These are phyloP conservation scores for Batillaria attramentaria DNA, from an alignment of 1,140 invertebrate species.

Conservation along the genomic window DNA sequence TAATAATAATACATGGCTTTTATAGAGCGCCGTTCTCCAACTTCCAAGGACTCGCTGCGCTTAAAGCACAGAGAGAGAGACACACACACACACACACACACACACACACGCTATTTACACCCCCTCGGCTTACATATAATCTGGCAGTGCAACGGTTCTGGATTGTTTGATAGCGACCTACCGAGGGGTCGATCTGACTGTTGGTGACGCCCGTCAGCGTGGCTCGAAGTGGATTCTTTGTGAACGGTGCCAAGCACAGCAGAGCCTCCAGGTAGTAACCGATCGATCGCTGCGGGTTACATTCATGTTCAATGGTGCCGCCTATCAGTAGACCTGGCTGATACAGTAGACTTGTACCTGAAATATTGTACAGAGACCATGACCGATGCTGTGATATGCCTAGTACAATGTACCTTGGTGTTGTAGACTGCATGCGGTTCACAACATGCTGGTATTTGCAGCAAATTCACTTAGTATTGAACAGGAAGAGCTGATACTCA, in stretches of 20 bases:
- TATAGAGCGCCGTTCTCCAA: too few species aligned
- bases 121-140: too few species aligned
- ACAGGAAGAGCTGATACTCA: too few species aligned
- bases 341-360: constrained; percentile 86
- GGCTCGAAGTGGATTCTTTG: constrained; percentile 88
- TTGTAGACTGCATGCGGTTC: too few species aligned
- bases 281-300: constrained; percentile 85
- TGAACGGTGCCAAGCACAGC: constrained; percentile 93
- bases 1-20: too few species aligned
- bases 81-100: too few species aligned
- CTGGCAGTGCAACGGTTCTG: not conserved
- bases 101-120: too few species aligned
- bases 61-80: too few species aligned
- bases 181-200: constrained; percentile 76
- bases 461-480: too few species aligned
- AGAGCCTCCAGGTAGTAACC: constrained; percentile 94
- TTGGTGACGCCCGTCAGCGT: constrained; percentile 92
- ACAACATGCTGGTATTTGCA: too few species aligned
- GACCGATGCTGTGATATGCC: not conserved
- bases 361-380: constrained; percentile 36
- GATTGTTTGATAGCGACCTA: constrained; percentile 56
- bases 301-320: constrained; percentile 90
- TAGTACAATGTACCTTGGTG: too few species aligned
- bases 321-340: constrained; percentile 91
- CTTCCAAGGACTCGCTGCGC: too few species aligned